These are phyloP conservation scores for Aphelinus atriplicis DNA, from an alignment of 1,140 invertebrate genomes.

Conservation along the genomic window DNA sequence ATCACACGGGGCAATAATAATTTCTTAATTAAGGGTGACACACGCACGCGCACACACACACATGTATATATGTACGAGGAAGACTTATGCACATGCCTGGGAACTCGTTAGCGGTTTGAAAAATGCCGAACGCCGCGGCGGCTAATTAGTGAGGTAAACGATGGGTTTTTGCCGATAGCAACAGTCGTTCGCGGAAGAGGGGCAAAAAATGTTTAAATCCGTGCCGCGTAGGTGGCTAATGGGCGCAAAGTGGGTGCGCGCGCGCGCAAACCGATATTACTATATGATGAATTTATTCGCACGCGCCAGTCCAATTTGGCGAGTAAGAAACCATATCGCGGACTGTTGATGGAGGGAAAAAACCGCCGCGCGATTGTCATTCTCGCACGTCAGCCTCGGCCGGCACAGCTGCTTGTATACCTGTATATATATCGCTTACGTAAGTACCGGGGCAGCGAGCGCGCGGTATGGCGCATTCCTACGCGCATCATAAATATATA, in stretches of 20 bases:
- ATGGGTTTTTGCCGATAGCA: not conserved
- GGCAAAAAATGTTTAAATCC: not conserved
- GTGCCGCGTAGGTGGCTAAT: not conserved
- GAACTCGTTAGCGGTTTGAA: not conserved
- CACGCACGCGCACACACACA: too few relatives aligned
- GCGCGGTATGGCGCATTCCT: not conserved
- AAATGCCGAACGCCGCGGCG: not conserved
- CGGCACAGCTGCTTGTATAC: too few relatives aligned
- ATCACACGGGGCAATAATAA: too few relatives aligned
- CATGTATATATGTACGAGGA: too few relatives aligned
- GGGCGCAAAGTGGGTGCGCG: not conserved
- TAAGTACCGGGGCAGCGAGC: too few relatives aligned
- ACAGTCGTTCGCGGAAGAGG: not conserved
- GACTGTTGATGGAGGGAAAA: conserved; percentile 10
- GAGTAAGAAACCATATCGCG: conserved; percentile 24
- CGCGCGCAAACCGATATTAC: not conserved
- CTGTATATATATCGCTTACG: too few relatives aligned
- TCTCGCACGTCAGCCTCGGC: not conserved
- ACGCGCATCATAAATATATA: too few relatives aligned
- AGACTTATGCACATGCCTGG: too few relatives aligned
- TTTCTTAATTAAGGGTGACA: too few relatives aligned
- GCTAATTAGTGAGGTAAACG: conserved; percentile 13
- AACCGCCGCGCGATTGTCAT: conserved; percentile 4
- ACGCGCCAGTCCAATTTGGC: conserved; percentile 4
- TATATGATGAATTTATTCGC: conserved; percentile 30